Percentiles rank a stretch among this genome's conserved stretches.
These are phyloP conservation scores for Lepeophtheirus salmonis DNA, from an alignment of 1,140 invertebrate genomes.

Conservation along the genomic window DNA sequence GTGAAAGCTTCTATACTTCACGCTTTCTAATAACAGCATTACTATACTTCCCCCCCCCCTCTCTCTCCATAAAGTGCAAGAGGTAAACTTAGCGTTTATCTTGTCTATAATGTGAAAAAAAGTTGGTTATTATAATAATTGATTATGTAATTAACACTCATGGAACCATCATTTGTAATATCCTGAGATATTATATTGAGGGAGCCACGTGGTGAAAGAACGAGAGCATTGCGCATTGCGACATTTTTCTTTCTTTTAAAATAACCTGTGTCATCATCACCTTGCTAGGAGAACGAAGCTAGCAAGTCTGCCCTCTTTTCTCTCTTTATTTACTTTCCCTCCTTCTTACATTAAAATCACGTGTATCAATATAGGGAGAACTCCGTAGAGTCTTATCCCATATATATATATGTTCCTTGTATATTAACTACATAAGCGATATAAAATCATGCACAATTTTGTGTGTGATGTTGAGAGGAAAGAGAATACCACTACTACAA, in stretches of 20 bases:
- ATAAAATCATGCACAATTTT: background rate
- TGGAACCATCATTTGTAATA: no score
- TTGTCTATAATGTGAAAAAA: background rate
- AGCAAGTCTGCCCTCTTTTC: background rate
- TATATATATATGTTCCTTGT: background rate
- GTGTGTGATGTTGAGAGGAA: background rate
- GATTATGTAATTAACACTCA: no score
- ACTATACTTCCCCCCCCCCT: no score
- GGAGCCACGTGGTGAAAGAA: background rate
- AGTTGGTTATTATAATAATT: background rate
- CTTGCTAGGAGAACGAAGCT: no score
- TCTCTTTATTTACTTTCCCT: background rate
- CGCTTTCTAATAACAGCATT: no score
- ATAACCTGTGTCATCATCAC: background rate
- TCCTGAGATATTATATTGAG: background rate
- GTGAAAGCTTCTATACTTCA: no score
- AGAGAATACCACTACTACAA: background rate
- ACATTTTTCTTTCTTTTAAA: no score
- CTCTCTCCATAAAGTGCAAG: no score
- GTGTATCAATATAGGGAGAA: background rate
- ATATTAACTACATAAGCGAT: background rate
- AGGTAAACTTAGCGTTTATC: background rate
- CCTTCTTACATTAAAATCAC: background rate
- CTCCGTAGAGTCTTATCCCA: background rate
- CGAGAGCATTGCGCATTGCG: background rate